phyloP scores from a whole-genome alignment of 2,113 vertebrate genomes.

The Malurus cyaneus region DNA sequence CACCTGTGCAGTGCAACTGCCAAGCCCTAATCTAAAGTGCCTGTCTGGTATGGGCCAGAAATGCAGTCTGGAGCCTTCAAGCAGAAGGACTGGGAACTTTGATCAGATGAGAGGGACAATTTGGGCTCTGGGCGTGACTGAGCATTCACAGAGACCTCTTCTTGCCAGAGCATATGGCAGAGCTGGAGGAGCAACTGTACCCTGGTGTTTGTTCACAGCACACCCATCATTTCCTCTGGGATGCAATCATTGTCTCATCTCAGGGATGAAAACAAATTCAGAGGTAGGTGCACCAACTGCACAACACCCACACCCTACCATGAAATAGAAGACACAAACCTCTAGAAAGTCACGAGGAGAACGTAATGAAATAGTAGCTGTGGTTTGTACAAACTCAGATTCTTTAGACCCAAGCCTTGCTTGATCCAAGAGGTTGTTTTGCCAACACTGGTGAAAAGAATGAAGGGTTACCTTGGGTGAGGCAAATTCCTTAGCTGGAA shows the following conservation, averaged over 20 bases:
- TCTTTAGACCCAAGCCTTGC: background rate
- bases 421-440: background rate
- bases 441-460: background rate
- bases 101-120: background rate
- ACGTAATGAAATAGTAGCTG: background rate
- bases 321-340: background rate
- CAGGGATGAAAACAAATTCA: background rate
- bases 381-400: background rate
- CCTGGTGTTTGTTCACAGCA: background rate
- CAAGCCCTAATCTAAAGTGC: background rate
- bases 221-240: background rate
- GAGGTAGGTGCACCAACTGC: background rate
- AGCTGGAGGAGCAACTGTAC: background rate
- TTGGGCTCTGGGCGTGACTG: background rate
- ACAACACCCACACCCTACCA: background rate
- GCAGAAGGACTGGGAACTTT: background rate
- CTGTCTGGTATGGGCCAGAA: background rate
- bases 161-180: background rate
- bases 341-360: background rate
- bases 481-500: background rate
- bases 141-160: background rate
- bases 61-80: background rate
- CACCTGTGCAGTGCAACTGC: background rate
- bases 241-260: background rate
- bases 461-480: background rate